These are phyloP conservation scores for Malurus cyaneus DNA, from an alignment of 2,113 vertebrate species.

Conservation along the genomic window DNA sequence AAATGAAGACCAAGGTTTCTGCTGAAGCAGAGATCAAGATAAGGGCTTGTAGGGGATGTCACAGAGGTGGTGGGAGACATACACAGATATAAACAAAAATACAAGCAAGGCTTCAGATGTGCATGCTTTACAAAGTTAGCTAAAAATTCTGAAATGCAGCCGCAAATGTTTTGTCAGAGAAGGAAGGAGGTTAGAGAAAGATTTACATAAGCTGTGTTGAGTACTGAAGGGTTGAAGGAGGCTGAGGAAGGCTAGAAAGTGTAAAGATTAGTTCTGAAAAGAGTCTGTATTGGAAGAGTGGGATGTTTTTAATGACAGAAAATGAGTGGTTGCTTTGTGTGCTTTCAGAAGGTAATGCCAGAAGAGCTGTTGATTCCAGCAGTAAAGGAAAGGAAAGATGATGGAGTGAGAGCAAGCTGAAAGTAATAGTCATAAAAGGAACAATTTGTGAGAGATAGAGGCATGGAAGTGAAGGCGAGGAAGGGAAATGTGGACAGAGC, in stretches of 20 bases:
- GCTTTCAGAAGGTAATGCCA: not conserved
- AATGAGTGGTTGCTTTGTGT: not conserved
- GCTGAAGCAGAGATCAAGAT: not conserved
- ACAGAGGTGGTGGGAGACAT: not conserved
- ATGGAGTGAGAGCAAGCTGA: not conserved
- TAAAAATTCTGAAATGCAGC: not conserved
- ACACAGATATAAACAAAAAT: not conserved
- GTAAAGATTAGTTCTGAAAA: not conserved
- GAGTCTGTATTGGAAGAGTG: not conserved
- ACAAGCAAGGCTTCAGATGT: not conserved
- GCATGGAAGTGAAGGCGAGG: not conserved
- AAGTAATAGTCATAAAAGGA: not conserved
- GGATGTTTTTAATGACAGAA: not conserved
- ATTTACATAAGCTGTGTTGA: not conserved
- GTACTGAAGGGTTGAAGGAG: not conserved
- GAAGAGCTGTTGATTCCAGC: not conserved
- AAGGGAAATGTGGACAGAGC: not conserved
- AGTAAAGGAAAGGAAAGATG: not conserved
- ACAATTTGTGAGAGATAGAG: not conserved
- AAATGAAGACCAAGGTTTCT: not conserved
- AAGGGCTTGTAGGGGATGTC: not conserved
- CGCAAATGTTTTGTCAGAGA: not conserved
- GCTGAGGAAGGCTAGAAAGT: not conserved
- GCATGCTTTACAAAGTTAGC: not conserved
- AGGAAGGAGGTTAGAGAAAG: not conserved